Conservation (phyloP, 2,113 vertebrate genomes). For the Heterotis niloticus region DNA sequence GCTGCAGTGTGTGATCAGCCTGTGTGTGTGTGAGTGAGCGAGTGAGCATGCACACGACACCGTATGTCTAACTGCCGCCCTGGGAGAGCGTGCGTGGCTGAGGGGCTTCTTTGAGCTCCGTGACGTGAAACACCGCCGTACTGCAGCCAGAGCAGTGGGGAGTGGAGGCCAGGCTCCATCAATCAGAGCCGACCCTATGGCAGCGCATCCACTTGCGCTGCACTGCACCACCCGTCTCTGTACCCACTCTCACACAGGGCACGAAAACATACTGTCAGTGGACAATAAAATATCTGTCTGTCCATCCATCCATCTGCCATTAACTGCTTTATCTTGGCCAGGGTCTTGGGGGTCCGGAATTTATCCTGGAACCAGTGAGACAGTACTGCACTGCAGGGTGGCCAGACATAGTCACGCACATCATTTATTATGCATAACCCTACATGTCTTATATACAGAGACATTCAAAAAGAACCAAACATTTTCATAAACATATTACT, state of each 20-base stretch:
- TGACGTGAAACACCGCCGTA: background rate
- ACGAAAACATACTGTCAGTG: background rate
- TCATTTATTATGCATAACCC: too few species aligned
- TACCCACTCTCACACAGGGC: background rate
- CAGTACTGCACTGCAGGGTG: too few species aligned
- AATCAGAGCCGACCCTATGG: background rate
- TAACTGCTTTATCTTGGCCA: too few species aligned
- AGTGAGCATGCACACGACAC: background rate
- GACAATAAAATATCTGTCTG: background rate
- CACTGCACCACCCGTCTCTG: background rate
- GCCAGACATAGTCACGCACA: too few species aligned
- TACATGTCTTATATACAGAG: too few species aligned
- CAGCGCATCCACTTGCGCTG: background rate
- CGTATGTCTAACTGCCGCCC: background rate
- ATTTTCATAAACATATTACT: too few species aligned
- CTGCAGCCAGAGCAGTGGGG: background rate
- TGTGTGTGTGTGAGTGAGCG: background rate
- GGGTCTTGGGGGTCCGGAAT: too few species aligned
- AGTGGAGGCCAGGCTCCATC: background rate
- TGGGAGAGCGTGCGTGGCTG: background rate
- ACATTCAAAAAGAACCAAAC: too few species aligned
- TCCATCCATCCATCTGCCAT: too few species aligned
- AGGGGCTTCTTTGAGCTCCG: background rate
- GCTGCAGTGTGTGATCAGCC: background rate
- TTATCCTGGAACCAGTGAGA: too few species aligned